Evolutionary conservation across 1,140 invertebrate species (phyloP), one percentile per base, ranked within the genome.

Genomic region (Drosophila kepulauana): DNA sequence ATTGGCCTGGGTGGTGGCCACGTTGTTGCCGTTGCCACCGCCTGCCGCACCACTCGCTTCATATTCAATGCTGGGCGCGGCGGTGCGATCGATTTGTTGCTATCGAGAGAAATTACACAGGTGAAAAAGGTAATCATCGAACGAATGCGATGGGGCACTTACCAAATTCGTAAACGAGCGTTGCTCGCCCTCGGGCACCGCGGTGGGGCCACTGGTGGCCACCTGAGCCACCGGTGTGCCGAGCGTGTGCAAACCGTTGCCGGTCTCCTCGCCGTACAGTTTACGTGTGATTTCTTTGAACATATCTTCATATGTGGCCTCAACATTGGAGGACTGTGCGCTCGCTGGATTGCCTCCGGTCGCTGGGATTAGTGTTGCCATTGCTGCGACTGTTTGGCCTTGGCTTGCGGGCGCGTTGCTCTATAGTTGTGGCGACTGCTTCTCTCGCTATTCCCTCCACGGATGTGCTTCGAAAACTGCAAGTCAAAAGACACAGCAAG

Each of bases 211-310:
- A 63, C 86, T 91, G 71, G 91, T 92, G 68, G 92, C 87, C 73
- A 93, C 89, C 65, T 93, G 92, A 46, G 93, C 93, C 61, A 90
- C 91, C 49, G 92, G 92, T 64, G 92, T 92, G 62, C 92, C 92
- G 59, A 92, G 92, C 59, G 93, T 91, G 64, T 93, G 93, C 69
- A 94, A 88, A 75, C 94, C 94, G 70, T 94, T 94, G 65, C 94
- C 93, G 69, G 95, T 95, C 93, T 97, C 97, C 91, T 97, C 97
- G 58, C 97, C 97, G 92, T 98, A 98, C 52, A 97, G 93, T 94
- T 98, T 98, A 82, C 97, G 95, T 48, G 97, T 97, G 81, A 98
- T 97, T 94, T 98, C 97, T 93, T 97, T 97, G 51, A 93, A 93
- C 92, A 93, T 93, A 85, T 93, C 92, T 92, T 93, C 92, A 85